These are phyloP conservation scores for Geophilus truncorum DNA, from an alignment of 2,888 invertebrate genomes.

Conservation along the genomic window DNA sequence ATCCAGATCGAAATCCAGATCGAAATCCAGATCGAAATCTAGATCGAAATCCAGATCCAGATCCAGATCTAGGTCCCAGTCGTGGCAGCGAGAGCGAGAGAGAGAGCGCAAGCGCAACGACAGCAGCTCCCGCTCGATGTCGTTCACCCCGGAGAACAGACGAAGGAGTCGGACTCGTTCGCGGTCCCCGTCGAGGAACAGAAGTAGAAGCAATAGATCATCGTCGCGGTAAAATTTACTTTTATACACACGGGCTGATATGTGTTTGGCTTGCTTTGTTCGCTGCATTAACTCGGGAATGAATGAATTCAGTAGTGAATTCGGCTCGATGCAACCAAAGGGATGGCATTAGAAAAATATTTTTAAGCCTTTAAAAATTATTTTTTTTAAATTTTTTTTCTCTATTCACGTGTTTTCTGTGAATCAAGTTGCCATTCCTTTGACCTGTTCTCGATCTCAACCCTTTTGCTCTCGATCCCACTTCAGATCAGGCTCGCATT, in stretches of 20 bases:
- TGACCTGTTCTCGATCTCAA: too few species aligned
- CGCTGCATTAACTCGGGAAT: too few species aligned
- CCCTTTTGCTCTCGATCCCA: neutral
- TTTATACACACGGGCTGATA: too few species aligned
- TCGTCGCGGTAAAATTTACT: neutral
- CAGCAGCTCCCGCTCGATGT: neutral
- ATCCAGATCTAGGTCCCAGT: constrained; percentile 17
- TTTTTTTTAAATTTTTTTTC: too few species aligned
- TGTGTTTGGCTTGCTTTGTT: too few species aligned
- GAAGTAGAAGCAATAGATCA: constrained; percentile 3
- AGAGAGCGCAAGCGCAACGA: neutral
- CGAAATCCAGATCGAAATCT: neutral
- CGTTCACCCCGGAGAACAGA: neutral
- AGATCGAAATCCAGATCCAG: too few species aligned
- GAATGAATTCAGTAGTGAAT: too few species aligned
- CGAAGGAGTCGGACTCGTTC: constrained; percentile 54
- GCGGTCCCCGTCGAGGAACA: neutral
- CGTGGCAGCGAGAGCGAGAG: neutral
- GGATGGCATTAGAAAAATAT: too few species aligned
- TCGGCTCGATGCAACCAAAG: too few species aligned
- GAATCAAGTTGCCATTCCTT: too few species aligned
- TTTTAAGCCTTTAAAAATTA: too few species aligned
- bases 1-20: neutral
- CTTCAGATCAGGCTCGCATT: constrained; percentile 40
- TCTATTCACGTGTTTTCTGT: too few species aligned